These are phyloP conservation scores for Scaptomyza graminum DNA, from an alignment of 1,140 invertebrate genomes.

Conservation along the genomic window DNA sequence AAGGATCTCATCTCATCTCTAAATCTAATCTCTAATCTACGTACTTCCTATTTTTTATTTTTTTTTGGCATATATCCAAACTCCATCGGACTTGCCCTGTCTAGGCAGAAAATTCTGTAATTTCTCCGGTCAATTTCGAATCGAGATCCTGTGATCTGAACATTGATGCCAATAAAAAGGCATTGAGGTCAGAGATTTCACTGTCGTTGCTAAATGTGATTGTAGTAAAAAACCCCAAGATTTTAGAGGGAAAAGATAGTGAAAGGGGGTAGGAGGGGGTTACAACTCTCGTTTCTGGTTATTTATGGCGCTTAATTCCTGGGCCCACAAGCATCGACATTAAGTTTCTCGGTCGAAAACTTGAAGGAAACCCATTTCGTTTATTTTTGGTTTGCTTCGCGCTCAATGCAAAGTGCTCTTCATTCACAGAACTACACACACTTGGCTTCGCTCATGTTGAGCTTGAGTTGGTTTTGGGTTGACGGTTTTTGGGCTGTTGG, in stretches of 20 bases:
- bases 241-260: background rate
- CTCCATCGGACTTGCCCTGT: background rate
- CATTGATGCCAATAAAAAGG: background rate
- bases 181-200: background rate
- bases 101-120: background rate
- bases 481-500: slow-evolving; percentile 16
- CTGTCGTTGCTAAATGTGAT: background rate
- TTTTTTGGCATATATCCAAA: background rate
- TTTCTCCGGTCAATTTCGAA: background rate
- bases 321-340: slow-evolving; percentile 28
- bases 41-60: too few species aligned
- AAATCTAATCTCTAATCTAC: too few species aligned
- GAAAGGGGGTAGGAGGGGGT: too few species aligned
- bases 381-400: slow-evolving; percentile 22
- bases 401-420: slow-evolving; percentile 78
- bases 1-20: too few species aligned
- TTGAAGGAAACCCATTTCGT: slow-evolving; percentile 22
- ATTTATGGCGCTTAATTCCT: slow-evolving; percentile 52
- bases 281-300: slow-evolving; percentile 13
- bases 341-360: slow-evolving; percentile 5
- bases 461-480: slow-evolving; percentile 1
- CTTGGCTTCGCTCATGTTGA: slow-evolving; percentile 10
- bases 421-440: slow-evolving; percentile 67
- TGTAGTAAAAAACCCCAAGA: background rate
- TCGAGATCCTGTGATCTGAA: slow-evolving; percentile 26